Conservation (phyloP, 2,888 invertebrate species). For the Caradrina kadenii region DNA sequence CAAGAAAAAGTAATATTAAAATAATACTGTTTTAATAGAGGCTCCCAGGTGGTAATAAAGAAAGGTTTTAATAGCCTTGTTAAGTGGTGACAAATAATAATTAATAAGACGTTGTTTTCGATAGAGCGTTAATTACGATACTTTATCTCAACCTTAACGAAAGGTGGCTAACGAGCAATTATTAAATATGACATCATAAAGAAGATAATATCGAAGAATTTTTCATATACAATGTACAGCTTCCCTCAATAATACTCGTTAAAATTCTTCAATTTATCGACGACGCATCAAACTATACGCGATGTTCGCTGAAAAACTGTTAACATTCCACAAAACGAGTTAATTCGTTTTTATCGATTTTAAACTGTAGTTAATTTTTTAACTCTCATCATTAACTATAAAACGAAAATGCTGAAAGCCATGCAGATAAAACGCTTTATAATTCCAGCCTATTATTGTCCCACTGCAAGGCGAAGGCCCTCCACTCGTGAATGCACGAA, state of each 20-base stretch:
- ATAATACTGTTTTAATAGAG: too few relatives aligned
- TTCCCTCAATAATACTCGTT: slow-evolving; percentile 13
- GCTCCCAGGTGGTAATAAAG: slow-evolving; percentile 25
- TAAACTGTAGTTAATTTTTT: slow-evolving; percentile 7
- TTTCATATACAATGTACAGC: slow-evolving; percentile 6
- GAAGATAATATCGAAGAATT: slow-evolving; percentile 8
- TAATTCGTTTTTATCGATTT: slow-evolving; percentile 13
- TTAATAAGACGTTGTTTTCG: slow-evolving; percentile 6
- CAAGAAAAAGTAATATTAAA: too few relatives aligned
- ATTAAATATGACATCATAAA: slow-evolving; percentile 7
- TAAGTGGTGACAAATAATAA: slow-evolving; percentile 40
- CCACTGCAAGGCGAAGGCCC: too few relatives aligned
- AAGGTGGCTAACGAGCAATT: slow-evolving; percentile 23
- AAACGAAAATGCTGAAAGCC: not conserved
- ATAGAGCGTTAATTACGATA: slow-evolving; percentile 37
- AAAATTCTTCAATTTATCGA: slow-evolving; percentile 11
- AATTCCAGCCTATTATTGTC: too few relatives aligned
- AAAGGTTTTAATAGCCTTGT: slow-evolving; percentile 18
- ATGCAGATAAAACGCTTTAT: not conserved
- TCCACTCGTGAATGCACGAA: too few relatives aligned
- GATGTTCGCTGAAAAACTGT: slow-evolving; percentile 5
- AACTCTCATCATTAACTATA: not conserved
- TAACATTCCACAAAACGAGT: not conserved
- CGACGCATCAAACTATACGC: slow-evolving; percentile 10
- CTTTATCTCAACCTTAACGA: slow-evolving; percentile 6